Base-by-base conservation (phyloP, 2,888 invertebrate species). In the Philhelius pedissequus region DNA sequence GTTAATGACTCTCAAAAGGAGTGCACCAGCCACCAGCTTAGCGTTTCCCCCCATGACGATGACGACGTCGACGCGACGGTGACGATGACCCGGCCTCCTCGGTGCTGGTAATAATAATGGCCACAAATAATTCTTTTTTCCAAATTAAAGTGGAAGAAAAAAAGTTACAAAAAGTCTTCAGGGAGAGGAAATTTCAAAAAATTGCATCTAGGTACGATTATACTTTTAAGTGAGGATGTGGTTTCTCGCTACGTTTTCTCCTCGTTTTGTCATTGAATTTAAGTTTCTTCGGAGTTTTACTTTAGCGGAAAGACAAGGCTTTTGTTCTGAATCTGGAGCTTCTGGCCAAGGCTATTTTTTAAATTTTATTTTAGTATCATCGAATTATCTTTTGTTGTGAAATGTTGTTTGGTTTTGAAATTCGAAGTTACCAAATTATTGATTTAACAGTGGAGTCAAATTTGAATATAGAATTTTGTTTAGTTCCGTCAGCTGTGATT, bases 1-100 rank as follows among this genome's bases (percentile, higher is more conserved):
- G 84, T 76, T 84, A 84, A 84, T 84, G 84, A 84, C 80, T 84
- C 74, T 79, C 58, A 45, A 74, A 74, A 83, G 62, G 58, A 83
- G 70, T 78, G 62, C 78, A 70, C 35, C 71, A 48, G 60, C 58
- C 58, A 38, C 20, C 22, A 58, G 30, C 58, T 38, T n/a, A 38
- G 22, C 58, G n/a, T 58, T 22, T 22, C 38, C 38, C 38, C n/a
- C 1, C 20, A 25, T n/a, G 25, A 5, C 27, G 50, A n/a, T 25
- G 25, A 5, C 50, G 56, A 8, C 7, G 58, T 2, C 6, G 43
- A 43, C 27, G 20, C 6, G 43, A 43, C 27, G 20, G 7, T 32
- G 20, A 13, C 13, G 50, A 68, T 32, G 32, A 32, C 60, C 32
- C 38, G 73, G 45, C 20, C 70, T 77, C 48, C 43, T 9, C 75